These are phyloP conservation scores for Helobdella robusta DNA, from an alignment of 2,888 invertebrate species.

Conservation along the genomic window DNA sequence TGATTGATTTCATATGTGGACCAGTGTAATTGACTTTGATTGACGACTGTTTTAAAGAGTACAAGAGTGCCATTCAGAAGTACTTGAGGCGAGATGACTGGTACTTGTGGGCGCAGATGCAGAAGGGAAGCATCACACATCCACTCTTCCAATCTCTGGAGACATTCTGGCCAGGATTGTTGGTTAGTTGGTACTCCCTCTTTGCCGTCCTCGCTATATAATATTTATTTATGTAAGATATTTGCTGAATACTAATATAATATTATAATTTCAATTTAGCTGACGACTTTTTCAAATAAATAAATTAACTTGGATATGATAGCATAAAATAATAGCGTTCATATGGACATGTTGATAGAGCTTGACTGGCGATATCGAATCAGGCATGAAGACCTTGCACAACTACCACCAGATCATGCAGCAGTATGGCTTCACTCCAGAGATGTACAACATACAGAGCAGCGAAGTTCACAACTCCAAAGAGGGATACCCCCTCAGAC, in stretches of 20 bases:
- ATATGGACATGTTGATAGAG: too few relatives aligned
- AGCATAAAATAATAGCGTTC: too few relatives aligned
- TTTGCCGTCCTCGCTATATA: too few relatives aligned
- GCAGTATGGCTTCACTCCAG: conserved; percentile 93
- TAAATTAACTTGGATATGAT: too few relatives aligned
- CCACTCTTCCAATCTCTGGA: conserved; percentile 98
- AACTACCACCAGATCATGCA: conserved; percentile 94
- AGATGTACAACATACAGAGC: conserved; percentile 84
- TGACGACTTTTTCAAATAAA: too few relatives aligned
- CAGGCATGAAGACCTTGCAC: conserved; percentile 82
- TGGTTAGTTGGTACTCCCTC: too few relatives aligned
- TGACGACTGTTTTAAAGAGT: conserved; percentile 42
- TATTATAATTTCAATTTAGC: too few relatives aligned
- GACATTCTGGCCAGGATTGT: conserved; percentile 93
- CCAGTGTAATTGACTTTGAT: not conserved
- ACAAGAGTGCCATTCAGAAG: conserved; percentile 50
- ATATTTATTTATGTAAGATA: too few relatives aligned
- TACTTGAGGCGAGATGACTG: conserved; percentile 82
- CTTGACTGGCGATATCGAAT: conserved; percentile 68
- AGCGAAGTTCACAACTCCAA: conserved; percentile 64
- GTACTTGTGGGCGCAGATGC: conserved; percentile 99
- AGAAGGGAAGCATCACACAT: conserved; percentile 82
- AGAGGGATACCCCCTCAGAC: conserved; percentile 84
- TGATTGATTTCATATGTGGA: too few relatives aligned
- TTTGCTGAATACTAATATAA: too few relatives aligned